Conservation (phyloP, 2,797 vertebrate genomes). For the Buceros bicornis region DNA sequence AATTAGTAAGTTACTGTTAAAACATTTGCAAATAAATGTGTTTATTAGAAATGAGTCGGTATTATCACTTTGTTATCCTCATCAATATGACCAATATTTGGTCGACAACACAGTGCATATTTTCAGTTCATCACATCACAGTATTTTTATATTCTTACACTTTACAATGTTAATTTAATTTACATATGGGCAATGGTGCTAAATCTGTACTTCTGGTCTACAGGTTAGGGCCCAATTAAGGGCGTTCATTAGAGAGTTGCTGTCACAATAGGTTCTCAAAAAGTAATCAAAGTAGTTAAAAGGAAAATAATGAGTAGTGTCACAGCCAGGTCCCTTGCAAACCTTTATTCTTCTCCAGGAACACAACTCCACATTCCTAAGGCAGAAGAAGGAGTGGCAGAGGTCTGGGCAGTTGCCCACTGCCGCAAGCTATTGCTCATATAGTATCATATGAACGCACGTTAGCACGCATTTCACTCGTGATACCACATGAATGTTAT, state of each 20-base stretch:
- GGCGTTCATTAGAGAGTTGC: background rate
- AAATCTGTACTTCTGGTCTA: background rate
- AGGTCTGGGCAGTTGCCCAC: background rate
- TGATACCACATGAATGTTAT: background rate
- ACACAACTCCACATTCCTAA: background rate
- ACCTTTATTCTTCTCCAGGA: background rate
- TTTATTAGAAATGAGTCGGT: background rate
- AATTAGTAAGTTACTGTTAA: background rate
- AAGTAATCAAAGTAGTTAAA: background rate
- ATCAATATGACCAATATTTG: background rate
- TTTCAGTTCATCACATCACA: background rate
- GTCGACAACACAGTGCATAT: background rate
- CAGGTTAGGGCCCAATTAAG: background rate
- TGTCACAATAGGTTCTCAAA: background rate
- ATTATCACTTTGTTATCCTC: background rate
- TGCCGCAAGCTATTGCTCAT: background rate
- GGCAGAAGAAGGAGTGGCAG: background rate
- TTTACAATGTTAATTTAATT: background rate
- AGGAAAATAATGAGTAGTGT: background rate
- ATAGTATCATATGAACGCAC: background rate
- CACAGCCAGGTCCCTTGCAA: background rate
- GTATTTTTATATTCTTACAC: background rate
- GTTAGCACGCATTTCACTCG: background rate
- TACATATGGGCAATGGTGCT: background rate
- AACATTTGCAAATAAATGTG: background rate